phyloP scores from a whole-genome alignment of 92 coral and sea anemone species.

The Montipora capitata region DNA sequence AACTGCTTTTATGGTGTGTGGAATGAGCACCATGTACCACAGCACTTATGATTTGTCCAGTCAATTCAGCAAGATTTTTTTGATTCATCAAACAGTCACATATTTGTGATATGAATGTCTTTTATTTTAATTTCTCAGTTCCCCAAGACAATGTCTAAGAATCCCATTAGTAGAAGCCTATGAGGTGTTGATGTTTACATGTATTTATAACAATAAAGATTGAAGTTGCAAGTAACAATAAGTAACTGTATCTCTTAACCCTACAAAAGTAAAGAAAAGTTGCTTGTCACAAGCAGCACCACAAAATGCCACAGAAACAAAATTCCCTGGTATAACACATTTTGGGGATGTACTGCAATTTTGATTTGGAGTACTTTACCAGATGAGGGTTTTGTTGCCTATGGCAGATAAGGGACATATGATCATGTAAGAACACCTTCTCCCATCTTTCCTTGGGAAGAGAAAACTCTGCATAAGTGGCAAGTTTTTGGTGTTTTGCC shows the following conservation, averaged over 20 bases:
- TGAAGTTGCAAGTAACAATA: slow-evolving; percentile 29
- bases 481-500: slow-evolving; percentile 85
- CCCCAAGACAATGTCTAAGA: slow-evolving; percentile 59
- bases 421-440: slow-evolving; percentile 82
- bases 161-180: background rate
- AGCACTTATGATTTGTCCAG: slow-evolving; percentile 63
- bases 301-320: slow-evolving; percentile 52
- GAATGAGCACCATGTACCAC: slow-evolving; percentile 76
- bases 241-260: slow-evolving; percentile 8
- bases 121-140: slow-evolving; percentile 36
- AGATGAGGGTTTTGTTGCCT: slow-evolving; percentile 51
- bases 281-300: slow-evolving; percentile 58
- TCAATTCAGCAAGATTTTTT: slow-evolving; percentile 32
- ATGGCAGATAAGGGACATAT: slow-evolving; percentile 70
- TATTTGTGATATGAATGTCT: slow-evolving; percentile 49
- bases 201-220: slow-evolving; percentile 33
- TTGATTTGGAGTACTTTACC: slow-evolving; percentile 76
- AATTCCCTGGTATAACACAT: slow-evolving; percentile 57
- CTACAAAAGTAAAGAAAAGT: slow-evolving; percentile 19
- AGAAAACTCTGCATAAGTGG: slow-evolving; percentile 78
- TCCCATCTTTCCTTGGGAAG: slow-evolving; percentile 80
- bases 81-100: slow-evolving; percentile 39
- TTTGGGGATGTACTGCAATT: slow-evolving; percentile 64
- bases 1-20: slow-evolving; percentile 75
- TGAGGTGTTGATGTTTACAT: background rate